Evolutionary conservation across 2,888 invertebrate species (phyloP).

Genomic region (Caenorhabditis sp.): DNA sequence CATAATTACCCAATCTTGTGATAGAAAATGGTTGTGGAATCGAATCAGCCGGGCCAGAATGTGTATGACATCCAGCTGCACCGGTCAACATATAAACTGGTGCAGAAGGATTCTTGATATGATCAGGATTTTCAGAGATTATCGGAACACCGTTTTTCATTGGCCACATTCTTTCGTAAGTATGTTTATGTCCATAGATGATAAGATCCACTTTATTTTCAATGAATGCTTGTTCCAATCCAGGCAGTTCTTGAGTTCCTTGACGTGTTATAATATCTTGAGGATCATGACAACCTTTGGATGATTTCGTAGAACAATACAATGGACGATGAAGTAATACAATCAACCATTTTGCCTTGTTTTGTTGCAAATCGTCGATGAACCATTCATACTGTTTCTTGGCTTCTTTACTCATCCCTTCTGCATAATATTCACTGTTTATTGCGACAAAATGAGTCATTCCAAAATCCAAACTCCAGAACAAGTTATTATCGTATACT

Average conservation of each 20-base stretch:
- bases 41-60: constrained; percentile 10
- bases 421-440: constrained; percentile 88
- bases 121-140: constrained; percentile 7
- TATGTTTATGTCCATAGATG: constrained; percentile 96
- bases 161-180: constrained; percentile 93
- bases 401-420: constrained; percentile 85
- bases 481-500: constrained; percentile 67
- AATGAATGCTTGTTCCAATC: constrained; percentile 85
- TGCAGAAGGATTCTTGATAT: constrained; percentile 40
- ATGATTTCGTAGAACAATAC: constrained; percentile 82
- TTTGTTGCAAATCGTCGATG: constrained; percentile 54
- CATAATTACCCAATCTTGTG: constrained; percentile 36
- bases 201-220: constrained; percentile 88
- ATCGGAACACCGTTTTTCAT: constrained; percentile 79
- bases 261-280: constrained; percentile 26
- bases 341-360: constrained; percentile 82
- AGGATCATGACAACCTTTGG: constrained; percentile 24
- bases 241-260: constrained; percentile 62
- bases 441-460: constrained; percentile 88
- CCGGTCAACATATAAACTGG: constrained; percentile 50
- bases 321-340: constrained; percentile 87
- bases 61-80: constrained; percentile 34
- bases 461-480: constrained; percentile 79
- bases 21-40: constrained; percentile 37
- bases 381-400: constrained; percentile 66